Conservation (phyloP, 2,113 vertebrate species). For the Sorex fumeus region DNA sequence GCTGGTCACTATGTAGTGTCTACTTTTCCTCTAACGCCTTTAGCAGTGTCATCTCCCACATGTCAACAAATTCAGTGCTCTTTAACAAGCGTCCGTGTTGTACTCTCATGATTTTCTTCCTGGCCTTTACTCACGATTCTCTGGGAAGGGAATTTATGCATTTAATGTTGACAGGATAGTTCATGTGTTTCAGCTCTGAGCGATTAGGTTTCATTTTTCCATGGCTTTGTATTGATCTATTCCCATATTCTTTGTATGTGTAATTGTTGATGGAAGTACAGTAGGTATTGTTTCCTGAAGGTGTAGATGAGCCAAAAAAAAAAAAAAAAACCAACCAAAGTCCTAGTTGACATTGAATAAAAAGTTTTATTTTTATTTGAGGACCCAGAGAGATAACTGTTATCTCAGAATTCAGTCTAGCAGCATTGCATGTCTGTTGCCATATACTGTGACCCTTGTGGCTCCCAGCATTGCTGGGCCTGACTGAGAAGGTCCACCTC, state of each 20-base stretch:
- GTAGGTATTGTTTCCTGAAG: not conserved
- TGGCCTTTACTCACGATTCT: conserved; percentile 21
- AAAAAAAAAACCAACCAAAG: no score
- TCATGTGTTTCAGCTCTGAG: conserved; percentile 40
- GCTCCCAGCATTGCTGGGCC: no score
- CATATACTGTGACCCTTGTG: no score
- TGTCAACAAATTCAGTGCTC: conserved; percentile 22
- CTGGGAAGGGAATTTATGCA: not conserved
- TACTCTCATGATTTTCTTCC: conserved; percentile 17
- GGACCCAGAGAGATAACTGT: not conserved
- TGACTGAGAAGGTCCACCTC: no score
- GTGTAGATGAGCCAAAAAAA: no score
- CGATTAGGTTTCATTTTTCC: conserved; percentile 18
- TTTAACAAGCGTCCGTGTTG: not conserved
- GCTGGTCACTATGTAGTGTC: not conserved
- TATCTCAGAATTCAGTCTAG: no score
- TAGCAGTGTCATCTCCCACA: not conserved
- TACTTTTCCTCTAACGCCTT: conserved; percentile 1
- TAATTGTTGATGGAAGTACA: conserved; percentile 6
- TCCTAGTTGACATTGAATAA: not conserved
- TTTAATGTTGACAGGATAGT: conserved; percentile 33
- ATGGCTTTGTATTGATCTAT: not conserved
- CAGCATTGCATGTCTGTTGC: no score
- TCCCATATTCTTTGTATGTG: not conserved
- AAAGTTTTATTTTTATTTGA: not conserved